Evolutionary conservation across 1,140 invertebrate genomes (phyloP).

Genomic region (Teleogryllus occipitalis): DNA sequence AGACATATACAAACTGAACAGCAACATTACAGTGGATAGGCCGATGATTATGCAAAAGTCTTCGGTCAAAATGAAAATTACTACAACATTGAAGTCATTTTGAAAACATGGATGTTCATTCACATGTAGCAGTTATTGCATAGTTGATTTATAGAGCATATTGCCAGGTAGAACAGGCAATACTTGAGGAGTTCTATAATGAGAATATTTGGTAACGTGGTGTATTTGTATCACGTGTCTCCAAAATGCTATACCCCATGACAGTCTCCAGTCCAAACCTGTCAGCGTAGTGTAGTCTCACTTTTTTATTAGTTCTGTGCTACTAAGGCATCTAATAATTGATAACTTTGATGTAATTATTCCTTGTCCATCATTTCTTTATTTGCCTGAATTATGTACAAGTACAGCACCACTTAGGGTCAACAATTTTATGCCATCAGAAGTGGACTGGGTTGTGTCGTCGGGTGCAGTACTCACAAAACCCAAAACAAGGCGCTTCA

Average conservation of each 20-base stretch:
- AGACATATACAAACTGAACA: conserved; percentile 1
- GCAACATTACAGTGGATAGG: neutral
- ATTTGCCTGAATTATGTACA: neutral
- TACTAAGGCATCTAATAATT: neutral
- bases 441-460: conserved; percentile 3
- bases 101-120: neutral
- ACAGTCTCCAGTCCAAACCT: neutral
- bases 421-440: neutral
- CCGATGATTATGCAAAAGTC: conserved; percentile 4
- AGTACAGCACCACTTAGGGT: neutral
- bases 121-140: neutral
- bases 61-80: neutral
- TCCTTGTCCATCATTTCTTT: neutral
- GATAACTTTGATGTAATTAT: neutral
- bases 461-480: neutral
- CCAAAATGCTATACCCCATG: neutral
- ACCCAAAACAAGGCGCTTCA: neutral
- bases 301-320: neutral
- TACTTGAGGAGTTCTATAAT: neutral
- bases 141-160: neutral
- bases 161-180: neutral
- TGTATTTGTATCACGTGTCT: neutral
- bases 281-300: neutral
- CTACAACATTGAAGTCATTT: neutral
- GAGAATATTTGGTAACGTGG: neutral